Percentiles rank a stretch among this genome's conserved stretches.
phyloP scores from a whole-genome alignment of 64 coral and sea anemone genomes.

The Astreopora myriophthalma region DNA sequence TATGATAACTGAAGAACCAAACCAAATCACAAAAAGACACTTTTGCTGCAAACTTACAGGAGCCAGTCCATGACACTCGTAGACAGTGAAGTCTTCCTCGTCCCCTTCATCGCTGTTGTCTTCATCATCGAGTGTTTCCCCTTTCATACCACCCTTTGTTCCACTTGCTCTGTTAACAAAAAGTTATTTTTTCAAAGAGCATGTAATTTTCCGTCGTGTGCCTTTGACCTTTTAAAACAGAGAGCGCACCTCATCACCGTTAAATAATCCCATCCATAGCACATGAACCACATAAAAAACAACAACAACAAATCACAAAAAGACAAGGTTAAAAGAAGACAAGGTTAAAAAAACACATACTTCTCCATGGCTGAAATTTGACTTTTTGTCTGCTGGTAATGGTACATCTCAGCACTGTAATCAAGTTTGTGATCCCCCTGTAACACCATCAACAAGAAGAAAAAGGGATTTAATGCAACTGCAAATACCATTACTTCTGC shows the following conservation, averaged over 20 bases:
- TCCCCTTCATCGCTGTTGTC: conserved; percentile 95
- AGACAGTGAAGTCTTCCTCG: conserved; percentile 95
- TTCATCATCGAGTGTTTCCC: conserved; percentile 84
- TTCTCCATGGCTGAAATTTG: conserved; percentile 93
- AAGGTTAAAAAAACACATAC: conserved; percentile 43
- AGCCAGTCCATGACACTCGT: conserved; percentile 98
- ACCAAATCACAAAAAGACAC: not conserved
- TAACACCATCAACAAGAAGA: not conserved
- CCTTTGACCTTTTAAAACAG: too few relatives aligned
- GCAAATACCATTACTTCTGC: too few relatives aligned
- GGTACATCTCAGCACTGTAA: conserved; percentile 97
- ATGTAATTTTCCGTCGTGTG: too few relatives aligned
- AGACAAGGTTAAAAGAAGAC: not conserved
- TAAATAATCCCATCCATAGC: not conserved
- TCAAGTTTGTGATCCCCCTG: conserved; percentile 90
- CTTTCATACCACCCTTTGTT: conserved; percentile 36
- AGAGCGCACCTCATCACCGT: too few relatives aligned
- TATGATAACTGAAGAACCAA: not conserved
- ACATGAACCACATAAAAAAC: not conserved
- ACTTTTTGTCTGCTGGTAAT: conserved; percentile 93
- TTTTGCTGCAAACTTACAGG: conserved; percentile 72
- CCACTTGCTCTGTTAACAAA: conserved; percentile 62
- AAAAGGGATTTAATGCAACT: not conserved
- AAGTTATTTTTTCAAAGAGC: not conserved
- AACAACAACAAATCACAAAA: not conserved